Percentiles rank a stretch among this genome's conserved stretches.
These are phyloP conservation scores for Eretmochelys imbricata DNA, from an alignment of 2,113 vertebrate species.

Conservation along the genomic window DNA sequence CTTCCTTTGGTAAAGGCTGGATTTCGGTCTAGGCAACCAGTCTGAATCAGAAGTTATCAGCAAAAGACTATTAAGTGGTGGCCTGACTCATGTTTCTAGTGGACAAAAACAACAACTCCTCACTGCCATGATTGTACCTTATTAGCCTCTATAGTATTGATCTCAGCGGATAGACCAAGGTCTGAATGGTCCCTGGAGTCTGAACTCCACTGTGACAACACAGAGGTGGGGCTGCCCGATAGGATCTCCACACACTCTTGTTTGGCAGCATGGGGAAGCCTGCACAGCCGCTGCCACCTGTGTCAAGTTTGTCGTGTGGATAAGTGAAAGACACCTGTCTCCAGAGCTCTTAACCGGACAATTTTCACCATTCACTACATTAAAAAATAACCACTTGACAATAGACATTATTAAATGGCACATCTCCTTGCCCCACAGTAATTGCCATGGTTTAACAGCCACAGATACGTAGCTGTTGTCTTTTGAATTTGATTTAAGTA, in stretches of 20 bases:
- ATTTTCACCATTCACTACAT: slow-evolving; percentile 56
- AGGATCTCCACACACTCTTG: not conserved
- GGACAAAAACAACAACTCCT: slow-evolving; percentile 9
- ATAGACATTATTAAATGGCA: slow-evolving; percentile 40
- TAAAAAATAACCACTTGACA: slow-evolving; percentile 64
- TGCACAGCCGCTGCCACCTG: not conserved
- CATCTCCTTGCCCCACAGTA: slow-evolving; percentile 3
- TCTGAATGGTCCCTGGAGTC: slow-evolving; percentile 45
- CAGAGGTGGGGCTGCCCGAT: not conserved
- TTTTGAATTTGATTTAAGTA: slow-evolving; percentile 78
- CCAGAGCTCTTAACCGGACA: slow-evolving; percentile 45
- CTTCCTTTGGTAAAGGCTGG: not conserved
- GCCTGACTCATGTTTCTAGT: slow-evolving; percentile 1
- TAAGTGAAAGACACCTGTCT: slow-evolving; percentile 60
- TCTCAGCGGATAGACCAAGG: not conserved
- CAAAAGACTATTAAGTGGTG: slow-evolving; percentile 1
- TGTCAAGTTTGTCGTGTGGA: slow-evolving; percentile 61
- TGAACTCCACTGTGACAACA: slow-evolving; percentile 2
- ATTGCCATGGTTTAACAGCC: slow-evolving; percentile 51
- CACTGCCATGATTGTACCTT: slow-evolving; percentile 16
- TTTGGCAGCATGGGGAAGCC: slow-evolving; percentile 31
- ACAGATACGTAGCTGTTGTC: slow-evolving; percentile 63
- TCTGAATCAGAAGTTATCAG: not conserved
- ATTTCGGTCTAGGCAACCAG: not conserved
- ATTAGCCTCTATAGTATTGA: not conserved